Evolutionary conservation across 1,140 invertebrate species (phyloP).

Genomic region (Laupala kohalensis): DNA sequence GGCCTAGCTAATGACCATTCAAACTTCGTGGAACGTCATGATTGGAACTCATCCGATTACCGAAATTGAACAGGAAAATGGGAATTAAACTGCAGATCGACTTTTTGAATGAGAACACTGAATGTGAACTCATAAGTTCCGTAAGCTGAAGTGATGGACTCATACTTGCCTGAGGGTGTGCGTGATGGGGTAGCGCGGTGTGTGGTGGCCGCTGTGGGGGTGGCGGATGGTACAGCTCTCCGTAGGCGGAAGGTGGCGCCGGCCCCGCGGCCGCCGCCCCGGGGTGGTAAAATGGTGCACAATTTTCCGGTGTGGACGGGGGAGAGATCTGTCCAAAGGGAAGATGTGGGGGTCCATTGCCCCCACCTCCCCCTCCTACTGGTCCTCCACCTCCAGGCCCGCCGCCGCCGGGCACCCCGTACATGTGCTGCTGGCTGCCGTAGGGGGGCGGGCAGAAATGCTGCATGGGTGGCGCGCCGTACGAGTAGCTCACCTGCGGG

Average conservation of each 20-base stretch:
- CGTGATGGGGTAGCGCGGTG: constrained; percentile 8
- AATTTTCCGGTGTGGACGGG: constrained; percentile 32
- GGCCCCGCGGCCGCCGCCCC: constrained; percentile 9
- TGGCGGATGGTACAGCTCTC: background rate
- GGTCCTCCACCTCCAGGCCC: no score
- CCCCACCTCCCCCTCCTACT: background rate
- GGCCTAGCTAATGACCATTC: no score
- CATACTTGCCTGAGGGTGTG: no score
- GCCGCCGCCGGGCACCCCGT: background rate
- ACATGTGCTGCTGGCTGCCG: background rate
- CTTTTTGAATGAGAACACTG: no score
- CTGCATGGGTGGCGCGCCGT: background rate
- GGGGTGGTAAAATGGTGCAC: constrained; percentile 9
- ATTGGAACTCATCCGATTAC: no score
- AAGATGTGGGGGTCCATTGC: background rate
- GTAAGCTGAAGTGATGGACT: no score
- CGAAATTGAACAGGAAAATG: background rate
- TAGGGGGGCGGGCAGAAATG: constrained; percentile 9
- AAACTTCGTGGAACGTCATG: no score
- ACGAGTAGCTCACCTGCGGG: constrained; percentile 1
- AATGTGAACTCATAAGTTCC: no score
- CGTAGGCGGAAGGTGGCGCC: background rate
- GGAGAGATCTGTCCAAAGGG: constrained; percentile 30
- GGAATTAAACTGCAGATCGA: no score
- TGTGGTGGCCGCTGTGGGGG: constrained; percentile 11